Evolutionary conservation across 1,140 invertebrate species (phyloP), one percentile per base, ranked within the genome.

Genomic region (Ectropis grisescens): DNA sequence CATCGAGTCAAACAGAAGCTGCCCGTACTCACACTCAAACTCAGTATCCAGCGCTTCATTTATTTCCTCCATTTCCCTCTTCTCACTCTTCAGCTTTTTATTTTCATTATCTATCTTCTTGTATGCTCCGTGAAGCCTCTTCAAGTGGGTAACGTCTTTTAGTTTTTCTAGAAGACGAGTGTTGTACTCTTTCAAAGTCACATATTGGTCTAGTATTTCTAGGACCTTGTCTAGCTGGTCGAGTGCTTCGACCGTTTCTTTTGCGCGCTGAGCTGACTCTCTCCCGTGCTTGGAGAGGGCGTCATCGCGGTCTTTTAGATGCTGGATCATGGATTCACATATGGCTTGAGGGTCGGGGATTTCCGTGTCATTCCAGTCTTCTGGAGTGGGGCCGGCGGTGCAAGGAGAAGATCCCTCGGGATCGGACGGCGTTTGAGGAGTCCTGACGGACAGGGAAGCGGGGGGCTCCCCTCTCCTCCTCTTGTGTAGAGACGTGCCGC

Each of bases 181-280:
- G 58, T 92, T 93, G 46, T 91, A 86, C 49, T 91, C 87, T 30
- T 88, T 85, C 10, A 94, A 70, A 7, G 86, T 85, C 2, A 91
- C 78, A 16, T 93, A 84, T 49, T 93, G 89, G 48, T 93, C 90
- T 68, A 93, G 86, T 5, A 94, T 68, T 30, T 87, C 85, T 45
- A 92, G 87, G 2, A 94, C 68, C 41, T 91, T 89, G 46, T 92
- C 91, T 38, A 94, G 61, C 56, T 93, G 91, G 49, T 92, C 90
- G 14, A 94, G 83, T 2, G 86, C 82, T 31, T 88, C 86, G 8
- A 87, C 69, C 0, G 85, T 84, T 11, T 78, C 78, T 38, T 86
- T 72, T 0, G 82, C 80, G 5, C 71, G 70, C 2, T 68, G 45
- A 9, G 86, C 84, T 2, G 76, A 29, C 4, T 82, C 66, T 29